These are phyloP conservation scores for Pachyseris speciosa DNA, from an alignment of 64 coral and sea anemone genomes.

Conservation along the genomic window DNA sequence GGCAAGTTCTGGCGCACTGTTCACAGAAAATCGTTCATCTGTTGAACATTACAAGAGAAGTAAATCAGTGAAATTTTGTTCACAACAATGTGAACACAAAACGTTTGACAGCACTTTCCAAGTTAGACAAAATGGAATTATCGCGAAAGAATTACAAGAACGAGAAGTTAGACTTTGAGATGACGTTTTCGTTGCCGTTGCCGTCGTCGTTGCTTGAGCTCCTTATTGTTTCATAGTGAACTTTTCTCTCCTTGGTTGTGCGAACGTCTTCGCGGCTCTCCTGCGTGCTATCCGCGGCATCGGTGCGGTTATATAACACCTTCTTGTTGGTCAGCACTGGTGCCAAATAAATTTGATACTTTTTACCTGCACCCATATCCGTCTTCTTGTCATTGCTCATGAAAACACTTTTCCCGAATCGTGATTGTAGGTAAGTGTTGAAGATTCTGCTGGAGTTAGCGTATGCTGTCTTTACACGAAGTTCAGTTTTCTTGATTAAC, in stretches of 20 bases:
- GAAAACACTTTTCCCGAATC: constrained; percentile 20
- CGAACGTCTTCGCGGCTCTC: background rate
- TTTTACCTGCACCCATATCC: background rate
- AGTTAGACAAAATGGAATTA: too few species aligned
- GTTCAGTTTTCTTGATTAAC: background rate
- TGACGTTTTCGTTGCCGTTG: too few species aligned
- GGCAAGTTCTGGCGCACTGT: background rate
- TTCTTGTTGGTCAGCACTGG: background rate
- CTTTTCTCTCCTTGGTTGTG: background rate
- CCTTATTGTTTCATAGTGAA: background rate
- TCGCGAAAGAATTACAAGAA: too few species aligned
- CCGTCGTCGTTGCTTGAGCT: too few species aligned
- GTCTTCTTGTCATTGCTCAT: background rate
- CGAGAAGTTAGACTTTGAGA: too few species aligned
- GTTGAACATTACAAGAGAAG: background rate
- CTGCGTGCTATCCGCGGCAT: background rate
- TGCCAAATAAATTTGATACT: constrained; percentile 7
- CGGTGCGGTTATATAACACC: background rate
- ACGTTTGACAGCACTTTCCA: too few species aligned
- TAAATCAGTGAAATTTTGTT: too few species aligned
- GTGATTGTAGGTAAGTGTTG: background rate
- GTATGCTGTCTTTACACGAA: background rate
- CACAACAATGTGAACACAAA: too few species aligned
- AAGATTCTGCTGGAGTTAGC: background rate
- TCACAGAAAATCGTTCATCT: background rate